Percentiles rank a stretch among this genome's conserved stretches.
These are phyloP conservation scores for Metridium senile DNA, from an alignment of 92 coral and sea anemone genomes.

Conservation along the genomic window DNA sequence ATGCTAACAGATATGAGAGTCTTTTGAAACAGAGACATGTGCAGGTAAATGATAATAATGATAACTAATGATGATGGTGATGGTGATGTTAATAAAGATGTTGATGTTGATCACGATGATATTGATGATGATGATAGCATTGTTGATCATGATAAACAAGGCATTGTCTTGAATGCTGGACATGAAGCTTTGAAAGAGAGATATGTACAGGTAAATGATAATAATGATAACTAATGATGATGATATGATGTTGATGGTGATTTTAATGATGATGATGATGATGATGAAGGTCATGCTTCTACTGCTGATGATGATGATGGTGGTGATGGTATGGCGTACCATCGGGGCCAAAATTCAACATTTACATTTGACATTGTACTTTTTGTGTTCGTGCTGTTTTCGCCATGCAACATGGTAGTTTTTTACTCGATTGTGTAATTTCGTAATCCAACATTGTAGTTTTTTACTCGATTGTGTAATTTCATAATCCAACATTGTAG, in stretches of 20 bases:
- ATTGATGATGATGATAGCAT: not conserved
- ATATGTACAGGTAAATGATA: conserved; percentile 82
- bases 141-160: conserved; percentile 69
- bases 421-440: no score
- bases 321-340: not conserved
- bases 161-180: conserved; percentile 66
- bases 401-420: no score
- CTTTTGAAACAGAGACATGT: conserved; percentile 96
- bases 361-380: no score
- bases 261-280: not conserved
- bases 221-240: not conserved
- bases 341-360: no score
- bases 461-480: no score
- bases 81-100: not conserved
- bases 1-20: conserved; percentile 86
- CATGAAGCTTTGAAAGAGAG: conserved; percentile 82
- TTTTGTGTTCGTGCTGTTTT: no score
- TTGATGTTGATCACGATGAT: not conserved
- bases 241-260: not conserved
- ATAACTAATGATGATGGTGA: not conserved
- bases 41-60: conserved; percentile 56
- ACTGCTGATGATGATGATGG: not conserved
- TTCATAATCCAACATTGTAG: no score
- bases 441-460: no score
- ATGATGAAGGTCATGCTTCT: not conserved